phyloP scores from a whole-genome alignment of 1,140 invertebrate species.

The Rhizoglyphus robini region DNA sequence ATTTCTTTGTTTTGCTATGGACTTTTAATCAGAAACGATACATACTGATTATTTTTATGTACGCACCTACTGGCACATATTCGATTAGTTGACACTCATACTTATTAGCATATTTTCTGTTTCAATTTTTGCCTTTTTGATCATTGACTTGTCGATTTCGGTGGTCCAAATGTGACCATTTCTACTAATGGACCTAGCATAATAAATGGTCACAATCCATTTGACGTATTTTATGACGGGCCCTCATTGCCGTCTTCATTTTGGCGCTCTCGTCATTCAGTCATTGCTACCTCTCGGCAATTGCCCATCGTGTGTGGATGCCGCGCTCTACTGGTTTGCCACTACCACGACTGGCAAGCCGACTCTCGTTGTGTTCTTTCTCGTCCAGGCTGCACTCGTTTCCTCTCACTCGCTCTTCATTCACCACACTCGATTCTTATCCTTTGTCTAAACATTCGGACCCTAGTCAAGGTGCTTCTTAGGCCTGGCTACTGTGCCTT shows the following conservation, averaged over 20 bases:
- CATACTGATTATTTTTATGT: no score
- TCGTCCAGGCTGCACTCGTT: no score
- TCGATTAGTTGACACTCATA: no score
- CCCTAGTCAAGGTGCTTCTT: neutral
- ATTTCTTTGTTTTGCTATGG: no score
- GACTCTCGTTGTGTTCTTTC: neutral
- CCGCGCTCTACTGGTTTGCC: neutral
- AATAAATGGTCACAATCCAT: no score
- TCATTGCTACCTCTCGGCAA: neutral
- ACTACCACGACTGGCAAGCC: neutral
- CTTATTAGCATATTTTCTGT: no score
- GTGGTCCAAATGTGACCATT: no score
- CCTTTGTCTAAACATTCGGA: neutral
- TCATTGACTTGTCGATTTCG: no score
- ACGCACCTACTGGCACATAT: no score
- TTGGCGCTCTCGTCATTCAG: neutral
- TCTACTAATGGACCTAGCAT: no score
- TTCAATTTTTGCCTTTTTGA: no score
- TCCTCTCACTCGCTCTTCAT: neutral
- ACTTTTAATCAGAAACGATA: no score
- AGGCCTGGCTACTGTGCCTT: neutral
- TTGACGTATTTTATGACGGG: neutral
- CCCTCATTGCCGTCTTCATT: neutral
- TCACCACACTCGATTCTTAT: neutral
- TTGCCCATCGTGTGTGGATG: neutral